A percentile compares a stretch with the other conserved stretches of the same genome.
Conservation (phyloP, 1,140 invertebrate genomes). For the Dreissena rostriformis region DNA sequence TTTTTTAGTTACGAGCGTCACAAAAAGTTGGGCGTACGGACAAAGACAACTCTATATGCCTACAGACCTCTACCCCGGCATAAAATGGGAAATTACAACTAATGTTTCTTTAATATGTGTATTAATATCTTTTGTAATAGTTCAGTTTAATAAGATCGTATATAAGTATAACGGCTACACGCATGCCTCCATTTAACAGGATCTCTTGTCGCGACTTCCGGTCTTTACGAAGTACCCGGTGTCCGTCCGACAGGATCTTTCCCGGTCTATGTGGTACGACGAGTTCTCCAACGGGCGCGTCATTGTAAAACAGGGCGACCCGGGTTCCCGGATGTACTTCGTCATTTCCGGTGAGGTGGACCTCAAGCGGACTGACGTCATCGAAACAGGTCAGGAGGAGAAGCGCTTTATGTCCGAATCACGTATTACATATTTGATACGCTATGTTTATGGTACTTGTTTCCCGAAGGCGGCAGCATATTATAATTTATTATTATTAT, state of each 20-base stretch:
- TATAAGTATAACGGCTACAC: constrained; percentile 18
- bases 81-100: too few relatives aligned
- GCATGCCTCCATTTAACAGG: constrained; percentile 53
- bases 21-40: too few relatives aligned
- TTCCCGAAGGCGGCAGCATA: too few relatives aligned
- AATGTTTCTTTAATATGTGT: too few relatives aligned
- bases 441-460: too few relatives aligned
- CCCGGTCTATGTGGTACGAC: constrained; percentile 50
- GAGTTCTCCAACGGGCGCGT: constrained; percentile 53
- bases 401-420: neutral
- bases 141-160: too few relatives aligned
- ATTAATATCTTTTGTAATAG: too few relatives aligned
- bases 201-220: constrained; percentile 52
- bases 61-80: too few relatives aligned
- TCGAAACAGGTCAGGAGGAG: neutral
- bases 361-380: constrained; percentile 32
- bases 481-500: too few relatives aligned
- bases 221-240: constrained; percentile 58
- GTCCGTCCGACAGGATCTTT: constrained; percentile 49
- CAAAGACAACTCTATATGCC: too few relatives aligned
- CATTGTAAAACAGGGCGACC: constrained; percentile 58
- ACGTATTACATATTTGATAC: neutral
- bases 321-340: constrained; percentile 58
- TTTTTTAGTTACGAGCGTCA: too few relatives aligned
- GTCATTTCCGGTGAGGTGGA: constrained; percentile 53